Base-by-base conservation (phyloP, 2,888 invertebrate genomes). In the Phortica magna region DNA sequence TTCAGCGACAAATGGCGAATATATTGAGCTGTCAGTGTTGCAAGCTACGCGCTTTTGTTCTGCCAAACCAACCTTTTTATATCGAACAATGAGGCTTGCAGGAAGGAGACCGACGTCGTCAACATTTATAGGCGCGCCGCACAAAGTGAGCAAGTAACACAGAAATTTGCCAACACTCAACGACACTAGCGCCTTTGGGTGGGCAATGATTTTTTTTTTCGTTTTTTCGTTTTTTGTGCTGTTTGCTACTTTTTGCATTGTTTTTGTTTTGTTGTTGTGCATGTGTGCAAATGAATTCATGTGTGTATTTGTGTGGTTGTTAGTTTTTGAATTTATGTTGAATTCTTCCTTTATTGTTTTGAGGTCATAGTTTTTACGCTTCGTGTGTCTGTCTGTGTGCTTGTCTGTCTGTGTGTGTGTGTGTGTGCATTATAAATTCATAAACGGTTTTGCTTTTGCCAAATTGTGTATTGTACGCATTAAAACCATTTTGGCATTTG, bases 1-100 rank as follows among this genome's bases (percentile, higher is more conserved):
- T 81, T 83, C 78, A 87, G 87, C 85, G 85, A 87, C 88, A 84
- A 88, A 87, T 89, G 83, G 83, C 82, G 83, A 85, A 88, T 85
- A 87, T 85, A 87, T 89, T 85, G 80, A 88, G 85, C 84, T 85
- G 87, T 83, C 84, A 84, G 55, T 76, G 61, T 61, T 61, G 48
- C 17, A 41, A 53, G 71, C 57, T 48, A 14, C 14, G 48, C 61
- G 61, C 31, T 31, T 31, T 31, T 31, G 31, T 31, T 31, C 31
- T 31, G 31, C 1, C 31, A 31, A 55, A 55, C 10, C 7, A 55
- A 55, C 48, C 5, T 1, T 48, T 48, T 2, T 48, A 22, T 22
- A 61, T 61, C 19, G 61, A 61, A 61, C 31, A 61, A 61, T 61
- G 61, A 17, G 61, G 22, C 61, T 17, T 10, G 14, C 7, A 22